Conservation (phyloP, 2,888 invertebrate species). For the Lutraria lutraria region DNA sequence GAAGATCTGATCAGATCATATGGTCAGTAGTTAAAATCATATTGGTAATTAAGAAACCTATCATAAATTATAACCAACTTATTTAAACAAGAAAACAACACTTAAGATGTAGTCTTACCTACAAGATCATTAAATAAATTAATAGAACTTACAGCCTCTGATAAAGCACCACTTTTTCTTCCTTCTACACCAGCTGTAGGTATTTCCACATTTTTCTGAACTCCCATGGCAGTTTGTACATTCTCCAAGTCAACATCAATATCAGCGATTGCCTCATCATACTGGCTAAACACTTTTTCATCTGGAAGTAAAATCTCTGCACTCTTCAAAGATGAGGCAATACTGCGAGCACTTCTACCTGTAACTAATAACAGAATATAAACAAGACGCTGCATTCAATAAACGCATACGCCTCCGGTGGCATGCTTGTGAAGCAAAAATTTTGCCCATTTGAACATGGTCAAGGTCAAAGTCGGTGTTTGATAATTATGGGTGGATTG, state of each 20-base stretch:
- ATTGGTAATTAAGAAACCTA: no score
- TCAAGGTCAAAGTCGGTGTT: no score
- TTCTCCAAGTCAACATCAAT: slow-evolving; percentile 74
- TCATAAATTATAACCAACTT: no score
- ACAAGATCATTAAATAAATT: background rate
- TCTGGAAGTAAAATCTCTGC: slow-evolving; percentile 71
- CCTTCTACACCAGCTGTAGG: slow-evolving; percentile 67
- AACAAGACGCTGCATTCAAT: no score
- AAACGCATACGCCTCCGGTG: no score
- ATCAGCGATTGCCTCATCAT: slow-evolving; percentile 77
- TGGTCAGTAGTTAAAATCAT: no score
- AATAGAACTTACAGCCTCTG: slow-evolving; percentile 65
- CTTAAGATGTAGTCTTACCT: no score
- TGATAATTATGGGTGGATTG: no score
- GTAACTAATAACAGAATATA: background rate
- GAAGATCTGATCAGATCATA: no score
- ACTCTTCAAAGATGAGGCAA: slow-evolving; percentile 40
- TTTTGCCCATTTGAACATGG: no score
- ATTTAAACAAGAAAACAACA: no score
- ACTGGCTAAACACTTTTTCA: slow-evolving; percentile 75
- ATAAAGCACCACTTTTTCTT: slow-evolving; percentile 63
- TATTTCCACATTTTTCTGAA: slow-evolving; percentile 51
- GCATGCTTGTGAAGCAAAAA: no score
- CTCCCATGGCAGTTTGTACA: slow-evolving; percentile 76
- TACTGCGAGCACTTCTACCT: slow-evolving; percentile 35